These are phyloP conservation scores for Ornithoptera alexandrae DNA, from an alignment of 2,888 invertebrate genomes.

Conservation along the genomic window DNA sequence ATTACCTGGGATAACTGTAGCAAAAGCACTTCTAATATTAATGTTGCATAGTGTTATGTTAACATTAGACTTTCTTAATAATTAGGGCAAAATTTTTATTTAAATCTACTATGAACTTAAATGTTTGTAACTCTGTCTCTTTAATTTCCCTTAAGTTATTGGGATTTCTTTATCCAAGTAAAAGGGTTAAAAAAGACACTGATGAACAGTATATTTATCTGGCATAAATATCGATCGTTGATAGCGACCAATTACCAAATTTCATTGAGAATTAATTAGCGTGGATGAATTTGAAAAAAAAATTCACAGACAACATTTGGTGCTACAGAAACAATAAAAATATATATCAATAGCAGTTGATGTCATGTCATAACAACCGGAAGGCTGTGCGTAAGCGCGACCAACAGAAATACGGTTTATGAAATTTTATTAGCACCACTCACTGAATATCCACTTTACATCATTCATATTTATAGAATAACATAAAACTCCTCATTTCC, in stretches of 20 bases:
- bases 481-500: slow-evolving; percentile 19
- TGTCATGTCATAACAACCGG: slow-evolving; percentile 4
- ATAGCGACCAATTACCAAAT: not conserved
- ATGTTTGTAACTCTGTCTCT: too few relatives aligned
- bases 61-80: too few relatives aligned
- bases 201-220: too few relatives aligned
- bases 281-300: not conserved
- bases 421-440: slow-evolving; percentile 12
- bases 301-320: not conserved
- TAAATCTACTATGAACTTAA: too few relatives aligned
- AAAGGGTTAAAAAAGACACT: too few relatives aligned
- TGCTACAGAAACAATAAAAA: slow-evolving; percentile 15
- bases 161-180: too few relatives aligned
- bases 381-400: slow-evolving; percentile 2
- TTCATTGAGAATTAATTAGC: not conserved
- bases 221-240: too few relatives aligned
- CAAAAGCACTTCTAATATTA: too few relatives aligned
- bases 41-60: too few relatives aligned
- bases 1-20: too few relatives aligned
- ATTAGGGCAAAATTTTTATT: too few relatives aligned
- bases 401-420: slow-evolving; percentile 11
- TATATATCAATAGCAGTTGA: not conserved
- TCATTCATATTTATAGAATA: slow-evolving; percentile 10
- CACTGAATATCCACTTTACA: slow-evolving; percentile 17
- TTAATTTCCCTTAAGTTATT: too few relatives aligned